Percentiles rank a stretch among this genome's conserved stretches.
Conservation (phyloP, 2,113 vertebrate species). For the Phycodurus eques region DNA sequence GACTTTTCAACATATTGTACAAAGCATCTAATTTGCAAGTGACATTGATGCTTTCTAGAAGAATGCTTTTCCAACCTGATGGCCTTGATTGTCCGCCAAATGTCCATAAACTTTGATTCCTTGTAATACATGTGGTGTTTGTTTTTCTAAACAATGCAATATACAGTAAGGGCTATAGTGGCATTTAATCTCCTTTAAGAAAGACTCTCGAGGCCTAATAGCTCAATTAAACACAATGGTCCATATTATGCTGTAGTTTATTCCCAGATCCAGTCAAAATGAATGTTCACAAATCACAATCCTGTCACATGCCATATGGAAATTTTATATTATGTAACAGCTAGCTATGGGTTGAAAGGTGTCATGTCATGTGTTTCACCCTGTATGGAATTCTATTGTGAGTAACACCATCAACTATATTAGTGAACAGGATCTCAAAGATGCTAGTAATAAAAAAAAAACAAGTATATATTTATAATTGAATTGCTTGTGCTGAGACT, state of each 20-base stretch:
- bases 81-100: background rate
- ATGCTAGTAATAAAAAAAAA: no score
- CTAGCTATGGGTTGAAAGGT: background rate
- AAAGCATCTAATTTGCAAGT: background rate
- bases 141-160: background rate
- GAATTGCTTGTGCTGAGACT: no score
- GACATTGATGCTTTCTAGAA: background rate
- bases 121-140: background rate
- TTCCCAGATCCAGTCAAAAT: background rate
- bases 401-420: no score
- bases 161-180: background rate
- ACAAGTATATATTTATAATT: no score
- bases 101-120: background rate
- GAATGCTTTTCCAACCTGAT: background rate
- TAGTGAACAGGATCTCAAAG: no score
- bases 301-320: background rate
- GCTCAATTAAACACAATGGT: background rate
- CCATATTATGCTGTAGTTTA: background rate
- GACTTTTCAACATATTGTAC: background rate
- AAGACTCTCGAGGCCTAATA: background rate
- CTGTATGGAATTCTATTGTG: no score
- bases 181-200: background rate
- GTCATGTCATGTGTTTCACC: background rate
- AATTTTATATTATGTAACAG: background rate
- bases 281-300: background rate